Evolutionary conservation across 2,888 invertebrate genomes (phyloP), one percentile per base, ranked within the genome.

Genomic region (Phania funesta): DNA sequence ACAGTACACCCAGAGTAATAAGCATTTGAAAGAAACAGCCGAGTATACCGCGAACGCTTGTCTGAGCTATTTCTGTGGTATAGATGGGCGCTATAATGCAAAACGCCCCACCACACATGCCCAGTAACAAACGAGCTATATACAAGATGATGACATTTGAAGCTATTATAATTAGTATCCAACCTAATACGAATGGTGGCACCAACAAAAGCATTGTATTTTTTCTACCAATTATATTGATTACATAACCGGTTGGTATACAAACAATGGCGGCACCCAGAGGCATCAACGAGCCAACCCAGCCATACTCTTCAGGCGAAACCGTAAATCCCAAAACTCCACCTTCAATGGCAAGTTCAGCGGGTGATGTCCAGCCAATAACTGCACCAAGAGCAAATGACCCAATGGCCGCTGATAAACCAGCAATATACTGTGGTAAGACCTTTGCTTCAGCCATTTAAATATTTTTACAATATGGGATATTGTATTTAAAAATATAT

Each of bases 21-120:
- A 96, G 95, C 50, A 98, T 91, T 89, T 98, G 98, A 89, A 97
- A 97, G 87, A 95, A 96, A 60, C 96, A 95, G 5, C 97, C 98
- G 0, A 98, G 91, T 0, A 94, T 93, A 0, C 98, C 98, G 71
- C 98, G 93, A 84, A 97, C 94, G 20, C 94, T 93, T 84, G 94
- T 95, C 85, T 97, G 95, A 0, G 97, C 94, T 56, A 97, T 96
- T 92, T 98, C 98, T 29, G 94, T 95, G 3, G 95, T 95, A 88
- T 96, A 97, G 82, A 97, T 93, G 0, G 98, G 97, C 0, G 95
- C 95, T 0, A 95, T 94, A 26, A 96, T 94, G 86, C 96, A 96
- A 87, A 95, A 95, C 0, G 96, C 95, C 22, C 97, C 97, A 73
- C 90, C 91, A n/a, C 91, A 87, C 68, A 91, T 85, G 78, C 91